These are phyloP conservation scores for Halisarca cf. caerulea DNA, from an alignment of 37 sponge, comb jelly and placozoan genomes.

Conservation along the genomic window DNA sequence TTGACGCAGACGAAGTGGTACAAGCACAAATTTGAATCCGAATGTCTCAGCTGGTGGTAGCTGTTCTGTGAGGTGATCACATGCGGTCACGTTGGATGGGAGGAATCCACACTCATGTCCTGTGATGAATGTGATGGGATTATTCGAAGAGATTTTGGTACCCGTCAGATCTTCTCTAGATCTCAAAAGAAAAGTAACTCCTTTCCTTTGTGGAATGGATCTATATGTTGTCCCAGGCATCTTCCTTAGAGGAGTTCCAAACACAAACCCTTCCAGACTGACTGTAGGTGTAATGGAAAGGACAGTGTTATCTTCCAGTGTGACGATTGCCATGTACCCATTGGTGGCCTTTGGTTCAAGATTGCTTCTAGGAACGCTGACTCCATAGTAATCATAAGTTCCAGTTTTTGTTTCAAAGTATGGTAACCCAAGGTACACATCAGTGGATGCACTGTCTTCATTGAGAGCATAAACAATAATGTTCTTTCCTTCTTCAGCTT, in stretches of 20 bases:
- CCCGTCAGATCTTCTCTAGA: conserved; percentile 37
- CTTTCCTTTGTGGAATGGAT: conserved; percentile 7
- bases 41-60: conserved; percentile 62
- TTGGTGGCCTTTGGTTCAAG: neutral
- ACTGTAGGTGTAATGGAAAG: conserved; percentile 36
- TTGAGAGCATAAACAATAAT: conserved; percentile 52
- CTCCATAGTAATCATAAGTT: conserved; percentile 45
- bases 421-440: conserved; percentile 56
- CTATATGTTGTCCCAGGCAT: neutral
- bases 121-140: conserved; percentile 42
- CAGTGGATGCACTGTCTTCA: conserved; percentile 33
- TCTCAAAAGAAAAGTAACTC: conserved; percentile 2
- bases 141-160: conserved; percentile 17
- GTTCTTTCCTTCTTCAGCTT: neutral
- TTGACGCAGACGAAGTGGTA: conserved; percentile 25
- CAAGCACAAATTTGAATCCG: conserved; percentile 45
- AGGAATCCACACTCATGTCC: conserved; percentile 36
- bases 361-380: neutral
- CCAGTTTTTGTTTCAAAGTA: neutral
- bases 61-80: conserved; percentile 63
- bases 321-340: conserved; percentile 30
- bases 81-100: conserved; percentile 8
- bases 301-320: conserved; percentile 48
- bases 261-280: neutral
- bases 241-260: neutral